Evolutionary conservation across 2,888 invertebrate genomes (phyloP).

Genomic region (Amiota communis): DNA sequence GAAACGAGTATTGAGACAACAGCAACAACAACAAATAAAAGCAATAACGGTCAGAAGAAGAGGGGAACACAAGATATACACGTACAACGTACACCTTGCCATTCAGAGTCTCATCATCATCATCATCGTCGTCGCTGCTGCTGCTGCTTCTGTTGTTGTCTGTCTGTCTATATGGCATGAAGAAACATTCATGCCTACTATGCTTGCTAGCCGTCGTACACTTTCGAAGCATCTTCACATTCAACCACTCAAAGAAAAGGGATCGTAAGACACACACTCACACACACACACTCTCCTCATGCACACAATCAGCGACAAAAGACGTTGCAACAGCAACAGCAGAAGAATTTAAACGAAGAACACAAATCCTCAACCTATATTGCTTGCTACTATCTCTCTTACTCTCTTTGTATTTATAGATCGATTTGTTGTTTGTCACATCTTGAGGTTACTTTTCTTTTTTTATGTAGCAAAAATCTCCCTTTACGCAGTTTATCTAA

Average conservation of each 20-base stretch:
- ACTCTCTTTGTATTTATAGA: not conserved
- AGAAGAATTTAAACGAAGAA: conserved; percentile 19
- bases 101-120: conserved; percentile 58
- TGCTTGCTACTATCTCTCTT: conserved; percentile 4
- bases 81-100: conserved; percentile 62
- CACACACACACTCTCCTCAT: conserved; percentile 11
- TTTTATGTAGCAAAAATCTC: not conserved
- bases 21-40: conserved; percentile 7
- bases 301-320: conserved; percentile 13
- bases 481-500: too few species aligned
- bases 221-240: conserved; percentile 36
- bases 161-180: too few species aligned
- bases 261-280: conserved; percentile 24
- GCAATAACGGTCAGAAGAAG: conserved; percentile 32
- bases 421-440: conserved; percentile 8
- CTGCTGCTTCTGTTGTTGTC: conserved; percentile 31
- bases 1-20: conserved; percentile 63
- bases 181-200: conserved; percentile 32
- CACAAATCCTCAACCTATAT: not conserved
- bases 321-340: conserved; percentile 38
- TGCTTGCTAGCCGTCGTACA: conserved; percentile 23
- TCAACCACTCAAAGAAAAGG: conserved; percentile 30
- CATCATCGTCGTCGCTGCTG: conserved; percentile 28
- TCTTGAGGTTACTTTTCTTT: not conserved
- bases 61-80: conserved; percentile 10